Base-by-base conservation (phyloP, 2,113 vertebrate genomes). In the Sphaerodactylus townsendi region DNA sequence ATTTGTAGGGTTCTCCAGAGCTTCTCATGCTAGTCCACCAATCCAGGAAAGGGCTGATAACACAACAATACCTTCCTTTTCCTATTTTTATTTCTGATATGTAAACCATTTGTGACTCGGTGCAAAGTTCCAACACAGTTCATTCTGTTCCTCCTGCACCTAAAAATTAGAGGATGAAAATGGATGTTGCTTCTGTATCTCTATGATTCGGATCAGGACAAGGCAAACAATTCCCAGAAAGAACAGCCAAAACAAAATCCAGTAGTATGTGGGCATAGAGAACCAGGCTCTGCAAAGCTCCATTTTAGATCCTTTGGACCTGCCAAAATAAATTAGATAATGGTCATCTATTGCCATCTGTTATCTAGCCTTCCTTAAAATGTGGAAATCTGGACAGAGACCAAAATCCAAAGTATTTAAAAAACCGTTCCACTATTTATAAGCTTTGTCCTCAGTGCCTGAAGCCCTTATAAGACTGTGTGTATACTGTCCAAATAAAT, bases 221-320 rank as follows among this genome's bases (percentile, higher is more conserved):
- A 96, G 85, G 77, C 94, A 95, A 80, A 94, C 71, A 1, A 97
- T 81, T 73, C 95, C 93, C 3, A 95, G 79, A 62, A 97, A 90
- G 82, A 96, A 95, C 14, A 94, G 76, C 90, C 92, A 94, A 79
- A 95, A 75, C 25, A 96, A 90, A 82, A 93, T 17, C 95, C 94
- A 94, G 86, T 90, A 94, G 75, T 95, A 93, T 68, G 85, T 92
- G 0, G 93, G 83, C 90, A 96, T 84, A 74, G 87, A 91, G 86
- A 91, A 56, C 93, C 94, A 92, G 0, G 90, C 89, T 82, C 83
- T 75, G 84, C 92, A 95, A 76, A 88, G 89, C 17, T 90, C 94
- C 0, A 19, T 86, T 6, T 84, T 76, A 19, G 75, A 35, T 19
- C 71, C 85, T 15, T 91, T 93, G 73, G 62, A 95, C 93, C 97